Percentiles rank a stretch among this genome's conserved stretches.
These are phyloP conservation scores for Decapterus maruadsi DNA, from an alignment of 2,797 vertebrate genomes.

Conservation along the genomic window DNA sequence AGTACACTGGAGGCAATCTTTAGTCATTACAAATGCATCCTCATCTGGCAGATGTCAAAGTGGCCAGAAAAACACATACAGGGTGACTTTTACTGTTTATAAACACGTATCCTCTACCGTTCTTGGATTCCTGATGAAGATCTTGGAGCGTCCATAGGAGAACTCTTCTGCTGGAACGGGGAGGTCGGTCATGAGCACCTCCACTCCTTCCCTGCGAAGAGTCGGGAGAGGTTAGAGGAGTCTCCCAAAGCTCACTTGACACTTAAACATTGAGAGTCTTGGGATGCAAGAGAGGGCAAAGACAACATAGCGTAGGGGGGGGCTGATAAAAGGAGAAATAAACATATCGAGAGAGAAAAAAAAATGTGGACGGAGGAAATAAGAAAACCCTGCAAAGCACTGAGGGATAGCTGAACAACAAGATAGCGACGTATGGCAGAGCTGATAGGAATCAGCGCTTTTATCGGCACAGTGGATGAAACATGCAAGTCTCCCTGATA, in stretches of 20 bases:
- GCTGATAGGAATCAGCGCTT: constrained; percentile 64
- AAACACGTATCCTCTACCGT: constrained; percentile 85
- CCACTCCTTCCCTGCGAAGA: constrained; percentile 91
- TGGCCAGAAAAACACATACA: not conserved
- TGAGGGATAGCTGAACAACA: constrained; percentile 25
- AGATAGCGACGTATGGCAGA: constrained; percentile 31
- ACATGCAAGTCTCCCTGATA: constrained; percentile 46
- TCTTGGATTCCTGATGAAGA: constrained; percentile 99
- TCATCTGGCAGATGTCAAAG: constrained; percentile 31
- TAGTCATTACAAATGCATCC: constrained; percentile 27
- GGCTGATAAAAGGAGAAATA: constrained; percentile 3
- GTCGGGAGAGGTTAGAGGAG: constrained; percentile 13
- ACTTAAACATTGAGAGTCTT: constrained; percentile 2
- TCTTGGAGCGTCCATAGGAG: constrained; percentile 96
- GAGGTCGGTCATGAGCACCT: constrained; percentile 92
- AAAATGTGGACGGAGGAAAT: constrained; percentile 12
- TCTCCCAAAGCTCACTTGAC: constrained; percentile 25
- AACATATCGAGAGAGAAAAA: constrained; percentile 1
- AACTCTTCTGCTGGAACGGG: constrained; percentile 92
- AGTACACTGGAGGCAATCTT: constrained; percentile 40
- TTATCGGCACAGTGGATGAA: constrained; percentile 42
- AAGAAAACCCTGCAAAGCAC: constrained; percentile 39
- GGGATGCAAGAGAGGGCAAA: not conserved
- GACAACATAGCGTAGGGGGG: not conserved
- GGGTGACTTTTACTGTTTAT: not conserved